A percentile compares a stretch with the other conserved stretches of the same genome.
phyloP scores from a whole-genome alignment of 2,888 invertebrate species.

The Pyrrhosoma nymphula region DNA sequence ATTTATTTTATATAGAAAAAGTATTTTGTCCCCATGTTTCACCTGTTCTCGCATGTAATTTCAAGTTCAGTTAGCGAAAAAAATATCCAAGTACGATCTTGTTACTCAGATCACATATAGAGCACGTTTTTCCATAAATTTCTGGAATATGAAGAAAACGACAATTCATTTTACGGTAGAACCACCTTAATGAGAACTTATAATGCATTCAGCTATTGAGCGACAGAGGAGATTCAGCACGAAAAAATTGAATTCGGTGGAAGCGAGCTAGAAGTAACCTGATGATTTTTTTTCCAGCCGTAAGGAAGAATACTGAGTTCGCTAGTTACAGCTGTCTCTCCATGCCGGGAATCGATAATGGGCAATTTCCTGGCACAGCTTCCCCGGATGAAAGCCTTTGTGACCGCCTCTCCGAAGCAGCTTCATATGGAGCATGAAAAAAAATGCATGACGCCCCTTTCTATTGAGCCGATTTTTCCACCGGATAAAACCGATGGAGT shows the following conservation, averaged over 20 bases:
- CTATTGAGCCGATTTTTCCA: neutral
- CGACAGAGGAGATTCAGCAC: neutral
- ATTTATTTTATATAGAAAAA: too few species aligned
- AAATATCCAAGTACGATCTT: too few species aligned
- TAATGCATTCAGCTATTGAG: neutral
- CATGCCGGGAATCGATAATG: neutral
- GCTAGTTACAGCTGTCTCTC: neutral
- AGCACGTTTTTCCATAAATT: too few species aligned
- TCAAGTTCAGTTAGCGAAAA: too few species aligned
- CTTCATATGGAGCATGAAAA: neutral
- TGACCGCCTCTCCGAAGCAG: neutral
- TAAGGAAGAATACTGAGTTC: neutral
- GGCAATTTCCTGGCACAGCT: neutral
- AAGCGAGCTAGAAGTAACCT: neutral
- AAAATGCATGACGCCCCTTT: neutral
- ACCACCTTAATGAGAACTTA: too few species aligned
- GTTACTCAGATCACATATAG: too few species aligned
- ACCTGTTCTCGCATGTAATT: too few species aligned
- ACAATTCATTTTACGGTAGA: too few species aligned
- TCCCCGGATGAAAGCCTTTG: neutral
- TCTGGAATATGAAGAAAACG: too few species aligned
- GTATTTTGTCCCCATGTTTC: too few species aligned
- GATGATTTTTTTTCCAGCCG: neutral
- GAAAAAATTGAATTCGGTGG: neutral
- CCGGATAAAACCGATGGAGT: neutral